Base-by-base conservation (phyloP, 2,888 invertebrate species). In the Cataglyphis cursor region DNA sequence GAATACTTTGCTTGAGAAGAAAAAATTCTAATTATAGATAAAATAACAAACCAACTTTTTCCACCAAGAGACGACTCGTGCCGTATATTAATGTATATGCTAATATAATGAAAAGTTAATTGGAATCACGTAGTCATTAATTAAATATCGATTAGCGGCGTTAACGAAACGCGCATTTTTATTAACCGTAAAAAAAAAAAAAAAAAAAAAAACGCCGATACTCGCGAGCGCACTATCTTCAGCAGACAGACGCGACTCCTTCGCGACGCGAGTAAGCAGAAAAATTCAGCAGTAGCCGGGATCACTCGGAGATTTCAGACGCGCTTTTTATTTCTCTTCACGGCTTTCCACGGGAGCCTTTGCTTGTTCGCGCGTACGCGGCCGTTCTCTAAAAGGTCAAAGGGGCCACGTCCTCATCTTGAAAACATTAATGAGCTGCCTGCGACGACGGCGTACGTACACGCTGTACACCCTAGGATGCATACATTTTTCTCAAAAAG, bases 361-460 rank as follows among this genome's bases (percentile, higher is more conserved):
- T 87, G 83, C 87, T 83, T 88, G 83, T 87, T 84, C 87, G 89
- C 84, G 84, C 82, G 87, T 80, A 83, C 66, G 59, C 78, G 84
- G 76, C 73, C 76, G 84, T 88, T 90, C 89, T 82, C 83, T 80
- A 78, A 84, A 89, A 89, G 88, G 90, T 90, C 90, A 90, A 90
- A 90, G 90, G 85, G 81, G 75, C 84, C 75, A 84, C 85, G 64
- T 85, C 72, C 86, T 74, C 80, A 87, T 87, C 90, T 88, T 88
- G 86, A 90, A 90, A 89, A 88, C 88, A 90, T 90, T 90, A 90
- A 90, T 90, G 90, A 90, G 90, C 90, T 90, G 73, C 73, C 85
- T 72, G 54, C 59, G 72, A 31, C 48, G 44, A 82, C 75, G 70
- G 57, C 18, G 57, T 70, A 78, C 70, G 70, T 70, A 70, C 78